A percentile compares a stretch with the other conserved stretches of the same genome.
Conservation (phyloP, 2,888 invertebrate species). For the Ophioninae sp. region DNA sequence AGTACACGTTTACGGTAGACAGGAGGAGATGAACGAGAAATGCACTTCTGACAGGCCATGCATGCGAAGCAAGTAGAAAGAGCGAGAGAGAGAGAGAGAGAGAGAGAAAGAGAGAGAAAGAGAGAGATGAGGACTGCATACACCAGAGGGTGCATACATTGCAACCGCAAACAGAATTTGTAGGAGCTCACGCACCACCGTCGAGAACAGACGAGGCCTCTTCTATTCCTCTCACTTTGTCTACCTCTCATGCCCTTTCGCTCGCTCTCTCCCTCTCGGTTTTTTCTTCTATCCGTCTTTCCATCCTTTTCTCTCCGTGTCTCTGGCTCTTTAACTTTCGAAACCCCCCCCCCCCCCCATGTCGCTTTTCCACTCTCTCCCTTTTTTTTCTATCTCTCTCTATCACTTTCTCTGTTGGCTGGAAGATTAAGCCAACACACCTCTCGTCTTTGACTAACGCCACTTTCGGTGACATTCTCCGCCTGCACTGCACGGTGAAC, state of each 20-base stretch:
- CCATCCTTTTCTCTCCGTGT: background rate
- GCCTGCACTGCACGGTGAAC: conserved; percentile 47
- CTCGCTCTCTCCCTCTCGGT: background rate
- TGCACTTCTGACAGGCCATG: conserved; percentile 56
- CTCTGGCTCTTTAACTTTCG: conserved; percentile 3
- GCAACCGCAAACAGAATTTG: conserved; percentile 73
- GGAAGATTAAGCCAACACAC: conserved; percentile 56
- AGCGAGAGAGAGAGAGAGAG: conserved; percentile 48
- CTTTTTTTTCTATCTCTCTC: conserved; percentile 12
- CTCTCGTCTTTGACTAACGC: conserved; percentile 64
- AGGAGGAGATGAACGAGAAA: conserved; percentile 50
- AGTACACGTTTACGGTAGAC: conserved; percentile 29
- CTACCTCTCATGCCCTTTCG: background rate
- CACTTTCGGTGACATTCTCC: conserved; percentile 64
- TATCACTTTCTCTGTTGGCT: conserved; percentile 7
- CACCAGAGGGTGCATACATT: conserved; percentile 78
- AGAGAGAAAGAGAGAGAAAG: conserved; percentile 36
- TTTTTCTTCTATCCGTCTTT: background rate
- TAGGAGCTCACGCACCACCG: conserved; percentile 56
- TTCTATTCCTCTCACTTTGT: background rate
- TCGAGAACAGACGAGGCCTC: conserved; percentile 51
- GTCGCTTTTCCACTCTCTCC: conserved; percentile 12
- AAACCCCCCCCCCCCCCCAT: conserved; percentile 14
- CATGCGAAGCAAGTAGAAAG: conserved; percentile 48
- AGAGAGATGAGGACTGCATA: conserved; percentile 46